These are phyloP conservation scores for Babylonia areolata DNA, from an alignment of 1,140 invertebrate genomes.

Conservation along the genomic window DNA sequence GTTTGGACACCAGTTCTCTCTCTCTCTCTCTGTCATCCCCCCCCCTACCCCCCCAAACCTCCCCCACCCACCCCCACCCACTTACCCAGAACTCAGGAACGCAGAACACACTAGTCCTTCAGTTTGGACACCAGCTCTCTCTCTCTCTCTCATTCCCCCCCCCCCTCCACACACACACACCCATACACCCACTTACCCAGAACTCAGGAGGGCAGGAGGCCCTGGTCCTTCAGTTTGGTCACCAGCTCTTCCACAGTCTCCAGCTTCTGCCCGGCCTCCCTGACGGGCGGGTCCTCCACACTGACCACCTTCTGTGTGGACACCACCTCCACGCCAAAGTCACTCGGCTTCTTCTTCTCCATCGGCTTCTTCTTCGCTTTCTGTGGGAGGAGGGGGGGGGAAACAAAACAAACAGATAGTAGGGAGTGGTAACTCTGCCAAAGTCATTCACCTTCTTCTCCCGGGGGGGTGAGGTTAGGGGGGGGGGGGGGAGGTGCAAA, in stretches of 20 bases:
- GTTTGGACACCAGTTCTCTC: too few species aligned
- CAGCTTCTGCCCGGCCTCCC: conserved; percentile 93
- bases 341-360: conserved; percentile 92
- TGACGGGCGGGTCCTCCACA: conserved; percentile 95
- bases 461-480: too few species aligned
- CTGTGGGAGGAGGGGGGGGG: conserved; percentile 72
- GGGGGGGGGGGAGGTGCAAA: too few species aligned
- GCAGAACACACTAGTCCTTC: too few species aligned
- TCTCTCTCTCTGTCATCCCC: too few species aligned
- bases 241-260: conserved; percentile 95
- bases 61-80: too few species aligned
- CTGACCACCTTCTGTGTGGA: conserved; percentile 83
- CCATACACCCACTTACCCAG: too few species aligned
- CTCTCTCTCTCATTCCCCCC: not conserved
- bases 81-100: too few species aligned
- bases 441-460: too few species aligned
- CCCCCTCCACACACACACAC: too few species aligned
- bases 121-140: not conserved
- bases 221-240: conserved; percentile 92
- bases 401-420: not conserved
- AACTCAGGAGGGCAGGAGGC: conserved; percentile 75
- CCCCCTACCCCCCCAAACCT: too few species aligned
- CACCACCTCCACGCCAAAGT: conserved; percentile 91
- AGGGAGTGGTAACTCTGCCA: too few species aligned
- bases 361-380: conserved; percentile 99